Percentiles rank a stretch among this genome's conserved stretches.
Conservation (phyloP, 2,888 invertebrate genomes). For the Drosophila buzzatii region DNA sequence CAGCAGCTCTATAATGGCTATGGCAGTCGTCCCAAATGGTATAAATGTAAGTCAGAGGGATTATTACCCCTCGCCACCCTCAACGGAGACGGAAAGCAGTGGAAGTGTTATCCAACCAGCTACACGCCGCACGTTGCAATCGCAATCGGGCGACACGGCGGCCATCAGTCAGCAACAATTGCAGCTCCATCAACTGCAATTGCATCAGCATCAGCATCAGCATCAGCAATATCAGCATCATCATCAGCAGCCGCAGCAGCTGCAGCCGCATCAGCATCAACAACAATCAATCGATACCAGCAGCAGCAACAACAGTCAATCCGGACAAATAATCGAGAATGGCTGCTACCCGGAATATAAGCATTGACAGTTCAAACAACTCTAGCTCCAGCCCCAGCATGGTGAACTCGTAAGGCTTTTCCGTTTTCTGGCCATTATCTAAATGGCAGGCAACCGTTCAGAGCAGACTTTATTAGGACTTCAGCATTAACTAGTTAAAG, state of each 20-base stretch:
- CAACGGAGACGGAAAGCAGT: constrained; percentile 87
- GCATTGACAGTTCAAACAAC: constrained; percentile 88
- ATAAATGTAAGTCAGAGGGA: constrained; percentile 86
- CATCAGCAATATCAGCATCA: constrained; percentile 72
- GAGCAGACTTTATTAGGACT: constrained; percentile 23
- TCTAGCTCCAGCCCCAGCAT: constrained; percentile 24
- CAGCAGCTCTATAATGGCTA: constrained; percentile 81
- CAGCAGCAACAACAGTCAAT: constrained; percentile 85
- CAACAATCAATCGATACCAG: constrained; percentile 85
- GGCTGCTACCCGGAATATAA: constrained; percentile 91
- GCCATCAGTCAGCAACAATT: constrained; percentile 77
- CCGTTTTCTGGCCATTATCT: constrained; percentile 19
- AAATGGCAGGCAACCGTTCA: constrained; percentile 38
- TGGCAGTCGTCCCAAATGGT: constrained; percentile 84
- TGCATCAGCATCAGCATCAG: constrained; percentile 70
- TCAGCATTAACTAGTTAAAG: constrained; percentile 15
- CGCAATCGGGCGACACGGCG: constrained; percentile 73
- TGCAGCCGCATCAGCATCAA: constrained; percentile 76
- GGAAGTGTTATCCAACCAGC: constrained; percentile 86
- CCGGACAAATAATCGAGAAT: constrained; percentile 87
- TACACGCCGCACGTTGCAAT: constrained; percentile 77
- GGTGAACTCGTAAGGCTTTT: not conserved
- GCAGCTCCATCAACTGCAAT: constrained; percentile 80
- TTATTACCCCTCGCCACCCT: constrained; percentile 86
- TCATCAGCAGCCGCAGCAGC: constrained; percentile 82